These are phyloP conservation scores for Spilarctia lutea DNA, from an alignment of 2,888 invertebrate genomes.

Conservation along the genomic window DNA sequence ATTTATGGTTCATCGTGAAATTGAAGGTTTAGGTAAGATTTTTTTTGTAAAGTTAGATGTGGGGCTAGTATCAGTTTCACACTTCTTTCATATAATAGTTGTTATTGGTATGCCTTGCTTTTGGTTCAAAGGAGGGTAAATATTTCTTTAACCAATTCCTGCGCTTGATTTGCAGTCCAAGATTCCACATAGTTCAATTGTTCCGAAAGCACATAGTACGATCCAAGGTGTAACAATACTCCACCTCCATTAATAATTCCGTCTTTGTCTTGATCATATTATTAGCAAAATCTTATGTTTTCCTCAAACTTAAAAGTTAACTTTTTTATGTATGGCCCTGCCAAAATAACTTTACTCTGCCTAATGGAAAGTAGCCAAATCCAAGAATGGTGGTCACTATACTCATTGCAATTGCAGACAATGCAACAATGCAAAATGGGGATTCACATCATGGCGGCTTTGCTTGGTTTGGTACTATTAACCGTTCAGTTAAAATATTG, in stretches of 20 bases:
- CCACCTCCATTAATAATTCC: background rate
- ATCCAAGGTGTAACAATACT: background rate
- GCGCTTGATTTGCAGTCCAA: background rate
- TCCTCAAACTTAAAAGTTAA: background rate
- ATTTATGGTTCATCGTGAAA: constrained; percentile 69
- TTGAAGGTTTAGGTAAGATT: constrained; percentile 74
- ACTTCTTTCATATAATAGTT: background rate
- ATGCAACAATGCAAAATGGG: too few relatives aligned
- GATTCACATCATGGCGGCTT: too few relatives aligned
- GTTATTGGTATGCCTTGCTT: background rate
- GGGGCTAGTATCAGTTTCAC: background rate
- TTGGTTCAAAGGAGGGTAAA: background rate
- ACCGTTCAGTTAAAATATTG: background rate
- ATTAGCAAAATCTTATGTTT: background rate
- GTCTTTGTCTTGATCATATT: background rate
- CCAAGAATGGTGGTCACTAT: too few relatives aligned
- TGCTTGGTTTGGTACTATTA: background rate
- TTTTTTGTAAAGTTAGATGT: background rate
- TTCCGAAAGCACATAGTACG: too few relatives aligned
- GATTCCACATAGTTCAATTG: background rate
- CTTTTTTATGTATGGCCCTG: background rate
- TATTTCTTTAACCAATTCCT: background rate
- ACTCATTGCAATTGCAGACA: too few relatives aligned
- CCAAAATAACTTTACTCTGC: too few relatives aligned
- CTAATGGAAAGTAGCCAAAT: too few relatives aligned